Evolutionary conservation across 1,140 invertebrate species (phyloP).

Genomic region (Orchesella cincta): DNA sequence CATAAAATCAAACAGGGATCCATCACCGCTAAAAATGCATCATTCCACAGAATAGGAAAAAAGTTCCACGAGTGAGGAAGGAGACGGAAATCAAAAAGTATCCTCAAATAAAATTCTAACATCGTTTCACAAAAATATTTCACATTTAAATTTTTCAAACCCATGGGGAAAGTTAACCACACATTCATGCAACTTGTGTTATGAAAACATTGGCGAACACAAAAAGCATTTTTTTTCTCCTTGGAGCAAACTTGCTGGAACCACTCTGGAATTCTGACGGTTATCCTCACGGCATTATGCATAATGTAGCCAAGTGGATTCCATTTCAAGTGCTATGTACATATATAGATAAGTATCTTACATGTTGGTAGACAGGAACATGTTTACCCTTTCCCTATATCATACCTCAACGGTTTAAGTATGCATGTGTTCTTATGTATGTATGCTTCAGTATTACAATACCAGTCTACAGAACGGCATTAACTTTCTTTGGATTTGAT

Average conservation of each 20-base stretch:
- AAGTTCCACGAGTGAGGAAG: not conserved
- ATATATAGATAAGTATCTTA: not conserved
- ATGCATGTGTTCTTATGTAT: too few species aligned
- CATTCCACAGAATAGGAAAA: not conserved
- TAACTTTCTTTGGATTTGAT: too few species aligned
- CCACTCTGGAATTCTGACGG: not conserved
- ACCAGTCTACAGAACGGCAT: too few species aligned
- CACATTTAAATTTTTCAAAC: not conserved
- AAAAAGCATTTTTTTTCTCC: not conserved
- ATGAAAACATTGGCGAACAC: not conserved
- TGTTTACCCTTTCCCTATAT: too few species aligned
- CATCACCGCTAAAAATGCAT: not conserved
- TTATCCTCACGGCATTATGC: slow-evolving; percentile 19
- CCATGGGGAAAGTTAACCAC: not conserved
- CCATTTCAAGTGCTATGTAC: slow-evolving; percentile 17
- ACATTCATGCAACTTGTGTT: not conserved
- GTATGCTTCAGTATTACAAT: too few species aligned
- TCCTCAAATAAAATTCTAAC: not conserved
- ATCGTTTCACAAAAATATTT: not conserved
- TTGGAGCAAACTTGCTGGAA: not conserved
- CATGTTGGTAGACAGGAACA: not conserved
- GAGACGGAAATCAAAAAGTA: not conserved
- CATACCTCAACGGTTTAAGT: too few species aligned
- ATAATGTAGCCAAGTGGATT: slow-evolving; percentile 25
- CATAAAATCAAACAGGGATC: not conserved